Evolutionary conservation across 2,888 invertebrate species (phyloP).

Genomic region (Hydrotaea diabolus): DNA sequence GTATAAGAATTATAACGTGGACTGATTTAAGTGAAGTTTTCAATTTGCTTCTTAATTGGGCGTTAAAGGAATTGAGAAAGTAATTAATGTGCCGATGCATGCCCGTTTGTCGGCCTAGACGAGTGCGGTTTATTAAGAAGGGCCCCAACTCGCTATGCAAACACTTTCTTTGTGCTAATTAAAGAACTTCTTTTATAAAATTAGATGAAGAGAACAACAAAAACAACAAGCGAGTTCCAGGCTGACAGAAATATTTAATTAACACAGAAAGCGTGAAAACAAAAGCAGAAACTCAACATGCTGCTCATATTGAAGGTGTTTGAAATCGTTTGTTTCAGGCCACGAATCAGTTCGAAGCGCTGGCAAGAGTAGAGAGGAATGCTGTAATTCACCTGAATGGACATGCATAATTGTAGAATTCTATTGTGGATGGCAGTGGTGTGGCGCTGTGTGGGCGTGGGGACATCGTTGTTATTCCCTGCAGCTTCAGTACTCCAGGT

Average conservation of each 20-base stretch:
- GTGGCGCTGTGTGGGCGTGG: not conserved
- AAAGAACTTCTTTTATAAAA: not conserved
- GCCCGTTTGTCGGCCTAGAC: no score
- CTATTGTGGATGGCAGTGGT: not conserved
- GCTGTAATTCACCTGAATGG: not conserved
- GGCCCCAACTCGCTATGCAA: no score
- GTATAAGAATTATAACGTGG: no score
- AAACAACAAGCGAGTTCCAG: not conserved
- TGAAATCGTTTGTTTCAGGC: not conserved
- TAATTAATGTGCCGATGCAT: no score
- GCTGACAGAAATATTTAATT: not conserved
- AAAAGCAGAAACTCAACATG: no score
- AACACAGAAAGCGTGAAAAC: not conserved
- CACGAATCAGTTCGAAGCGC: not conserved
- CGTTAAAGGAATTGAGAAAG: no score
- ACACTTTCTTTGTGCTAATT: not conserved
- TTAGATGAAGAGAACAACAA: not conserved
- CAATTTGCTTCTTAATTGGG: no score
- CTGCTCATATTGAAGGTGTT: not conserved
- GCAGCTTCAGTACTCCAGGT: conserved; percentile 69
- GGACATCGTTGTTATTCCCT: conserved; percentile 66
- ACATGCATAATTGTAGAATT: not conserved
- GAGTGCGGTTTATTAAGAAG: no score
- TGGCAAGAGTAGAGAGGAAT: not conserved
- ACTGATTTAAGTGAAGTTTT: no score